Conservation (phyloP, 1,140 invertebrate species). For the Trichoplusia ni region DNA sequence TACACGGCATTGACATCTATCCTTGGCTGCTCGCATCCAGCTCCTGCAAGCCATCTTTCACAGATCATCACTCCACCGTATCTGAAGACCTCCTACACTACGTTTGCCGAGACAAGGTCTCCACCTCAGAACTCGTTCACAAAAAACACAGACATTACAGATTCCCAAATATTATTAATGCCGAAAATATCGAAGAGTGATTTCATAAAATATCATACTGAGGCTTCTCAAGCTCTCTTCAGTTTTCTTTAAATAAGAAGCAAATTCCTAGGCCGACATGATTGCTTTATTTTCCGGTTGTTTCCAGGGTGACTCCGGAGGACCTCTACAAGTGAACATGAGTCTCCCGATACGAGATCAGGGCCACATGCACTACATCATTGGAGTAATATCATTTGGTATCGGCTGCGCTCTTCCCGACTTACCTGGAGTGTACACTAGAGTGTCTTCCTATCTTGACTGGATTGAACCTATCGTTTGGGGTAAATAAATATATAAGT, state of each 20-base stretch:
- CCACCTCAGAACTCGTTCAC: too few relatives aligned
- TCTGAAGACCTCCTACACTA: too few relatives aligned
- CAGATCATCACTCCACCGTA: too few relatives aligned
- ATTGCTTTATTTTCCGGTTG: background rate
- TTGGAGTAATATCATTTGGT: conserved; percentile 89
- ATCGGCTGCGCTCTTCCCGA: conserved; percentile 86
- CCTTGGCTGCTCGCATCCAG: too few relatives aligned
- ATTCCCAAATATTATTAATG: too few relatives aligned
- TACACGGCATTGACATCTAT: too few relatives aligned
- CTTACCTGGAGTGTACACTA: conserved; percentile 90
- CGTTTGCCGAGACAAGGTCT: too few relatives aligned
- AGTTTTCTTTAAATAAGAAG: background rate
- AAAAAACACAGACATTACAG: too few relatives aligned
- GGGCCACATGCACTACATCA: conserved; percentile 35
- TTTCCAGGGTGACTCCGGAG: conserved; percentile 87
- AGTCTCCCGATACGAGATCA: conserved; percentile 7
- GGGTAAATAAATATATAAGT: too few relatives aligned
- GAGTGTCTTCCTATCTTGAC: conserved; percentile 47
- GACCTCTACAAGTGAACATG: conserved; percentile 79
- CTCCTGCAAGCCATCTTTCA: too few relatives aligned
- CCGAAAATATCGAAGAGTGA: too few relatives aligned
- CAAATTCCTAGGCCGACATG: background rate
- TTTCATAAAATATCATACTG: too few relatives aligned
- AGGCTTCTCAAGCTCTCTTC: background rate
- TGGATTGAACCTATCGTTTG: conserved; percentile 76